Percentiles rank a stretch among this genome's conserved stretches.
These are phyloP conservation scores for Petrolisthes cinctipes DNA, from an alignment of 2,888 invertebrate species.

Conservation along the genomic window DNA sequence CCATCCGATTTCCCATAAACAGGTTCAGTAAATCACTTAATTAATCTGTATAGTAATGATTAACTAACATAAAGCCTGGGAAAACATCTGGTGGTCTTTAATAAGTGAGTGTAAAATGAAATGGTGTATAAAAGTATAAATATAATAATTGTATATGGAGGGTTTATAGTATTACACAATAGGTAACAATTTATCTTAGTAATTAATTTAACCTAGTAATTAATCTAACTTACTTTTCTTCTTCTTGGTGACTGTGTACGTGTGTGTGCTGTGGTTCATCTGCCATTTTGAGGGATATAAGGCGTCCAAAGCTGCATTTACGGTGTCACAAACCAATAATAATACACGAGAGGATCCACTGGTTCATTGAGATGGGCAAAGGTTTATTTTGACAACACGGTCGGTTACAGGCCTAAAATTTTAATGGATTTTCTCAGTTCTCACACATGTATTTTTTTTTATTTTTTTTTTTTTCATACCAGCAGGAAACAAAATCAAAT, in stretches of 20 bases:
- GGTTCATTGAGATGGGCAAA: neutral
- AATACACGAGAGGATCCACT: neutral
- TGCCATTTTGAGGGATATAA: conserved; percentile 36
- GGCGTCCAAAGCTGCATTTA: conserved; percentile 36
- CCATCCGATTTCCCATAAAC: too few relatives aligned
- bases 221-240: conserved; percentile 39
- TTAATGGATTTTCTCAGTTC: neutral
- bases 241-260: conserved; percentile 22
- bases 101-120: too few relatives aligned
- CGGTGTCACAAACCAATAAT: neutral
- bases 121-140: too few relatives aligned
- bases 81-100: too few relatives aligned
- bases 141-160: too few relatives aligned
- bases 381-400: conserved; percentile 47
- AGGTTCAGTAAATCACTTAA: too few relatives aligned
- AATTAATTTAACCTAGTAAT: too few relatives aligned
- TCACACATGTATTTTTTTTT: neutral
- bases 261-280: conserved; percentile 50
- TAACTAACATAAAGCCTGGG: too few relatives aligned
- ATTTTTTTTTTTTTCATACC: neutral
- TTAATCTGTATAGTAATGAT: too few relatives aligned
- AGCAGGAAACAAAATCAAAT: too few relatives aligned
- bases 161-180: too few relatives aligned
- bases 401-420: neutral
- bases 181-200: too few relatives aligned